phyloP scores from a whole-genome alignment of 2,113 vertebrate genomes.

The Empidonax traillii region DNA sequence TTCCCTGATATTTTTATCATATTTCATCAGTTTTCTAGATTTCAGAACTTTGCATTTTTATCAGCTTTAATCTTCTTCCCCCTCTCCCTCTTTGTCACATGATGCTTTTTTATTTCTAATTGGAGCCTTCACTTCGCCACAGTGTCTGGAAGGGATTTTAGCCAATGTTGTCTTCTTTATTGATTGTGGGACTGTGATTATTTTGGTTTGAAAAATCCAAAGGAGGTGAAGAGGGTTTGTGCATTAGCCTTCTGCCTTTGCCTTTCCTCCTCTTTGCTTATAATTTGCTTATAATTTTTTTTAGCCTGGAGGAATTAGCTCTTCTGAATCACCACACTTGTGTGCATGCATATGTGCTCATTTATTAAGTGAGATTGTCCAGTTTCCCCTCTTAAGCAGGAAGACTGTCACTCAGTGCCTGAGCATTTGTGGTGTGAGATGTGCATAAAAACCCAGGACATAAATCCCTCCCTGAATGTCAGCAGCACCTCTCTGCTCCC shows the following conservation, averaged over 20 bases:
- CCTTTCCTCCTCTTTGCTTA: neutral
- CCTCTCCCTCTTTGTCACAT: neutral
- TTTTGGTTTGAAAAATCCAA: neutral
- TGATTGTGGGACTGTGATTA: neutral
- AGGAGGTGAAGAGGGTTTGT: too few relatives aligned
- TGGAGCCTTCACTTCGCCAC: neutral
- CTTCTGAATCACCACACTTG: neutral
- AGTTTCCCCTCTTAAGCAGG: neutral
- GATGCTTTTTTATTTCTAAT: neutral
- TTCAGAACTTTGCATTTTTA: neutral
- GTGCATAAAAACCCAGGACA: neutral
- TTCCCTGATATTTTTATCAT: neutral
- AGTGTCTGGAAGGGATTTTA: neutral
- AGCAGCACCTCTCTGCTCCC: neutral
- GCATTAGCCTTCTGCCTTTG: slow-evolving; percentile 23
- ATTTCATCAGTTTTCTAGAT: neutral
- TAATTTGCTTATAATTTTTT: neutral
- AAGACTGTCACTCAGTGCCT: neutral
- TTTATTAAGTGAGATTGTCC: neutral
- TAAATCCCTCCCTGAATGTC: neutral
- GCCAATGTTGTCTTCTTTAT: slow-evolving; percentile 11
- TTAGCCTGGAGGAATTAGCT: neutral
- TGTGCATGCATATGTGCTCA: neutral
- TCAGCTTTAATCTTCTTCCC: neutral
- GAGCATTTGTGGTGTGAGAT: neutral